These are phyloP conservation scores for Aporophyla nigra DNA, from an alignment of 2,888 invertebrate genomes.

Conservation along the genomic window DNA sequence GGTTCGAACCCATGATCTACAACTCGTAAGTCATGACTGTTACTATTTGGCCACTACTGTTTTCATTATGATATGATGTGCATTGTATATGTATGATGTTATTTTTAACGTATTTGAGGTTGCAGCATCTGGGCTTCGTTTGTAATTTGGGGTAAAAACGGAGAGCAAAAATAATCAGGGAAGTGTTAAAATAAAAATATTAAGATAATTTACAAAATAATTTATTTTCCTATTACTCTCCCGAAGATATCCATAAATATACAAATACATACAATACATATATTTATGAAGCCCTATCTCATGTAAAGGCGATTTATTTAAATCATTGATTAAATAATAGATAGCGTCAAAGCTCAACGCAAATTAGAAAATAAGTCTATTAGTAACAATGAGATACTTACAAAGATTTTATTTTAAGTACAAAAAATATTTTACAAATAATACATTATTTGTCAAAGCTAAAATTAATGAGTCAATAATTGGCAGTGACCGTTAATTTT, in stretches of 20 bases:
- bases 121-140: too few species aligned
- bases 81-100: too few species aligned
- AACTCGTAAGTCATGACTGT: too few species aligned
- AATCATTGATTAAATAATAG: constrained; percentile 33
- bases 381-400: constrained; percentile 29
- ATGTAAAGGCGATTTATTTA: constrained; percentile 23
- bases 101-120: too few species aligned
- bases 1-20: too few species aligned
- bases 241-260: constrained; percentile 59
- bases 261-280: constrained; percentile 50
- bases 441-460: constrained; percentile 18
- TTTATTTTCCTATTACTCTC: constrained; percentile 72
- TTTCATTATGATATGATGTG: too few species aligned
- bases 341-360: constrained; percentile 31
- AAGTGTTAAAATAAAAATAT: background rate
- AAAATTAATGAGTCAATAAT: constrained; percentile 47
- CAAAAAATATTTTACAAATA: constrained; percentile 37
- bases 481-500: constrained; percentile 55
- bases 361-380: constrained; percentile 24
- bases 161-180: too few species aligned
- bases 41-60: too few species aligned
- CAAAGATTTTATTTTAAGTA: constrained; percentile 17
- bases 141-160: background rate
- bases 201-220: constrained; percentile 65
- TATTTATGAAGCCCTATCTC: constrained; percentile 39